A percentile compares a stretch with the other conserved stretches of the same genome.
These are phyloP conservation scores for Salminus brasiliensis DNA, from an alignment of 2,113 vertebrate genomes.

Conservation along the genomic window DNA sequence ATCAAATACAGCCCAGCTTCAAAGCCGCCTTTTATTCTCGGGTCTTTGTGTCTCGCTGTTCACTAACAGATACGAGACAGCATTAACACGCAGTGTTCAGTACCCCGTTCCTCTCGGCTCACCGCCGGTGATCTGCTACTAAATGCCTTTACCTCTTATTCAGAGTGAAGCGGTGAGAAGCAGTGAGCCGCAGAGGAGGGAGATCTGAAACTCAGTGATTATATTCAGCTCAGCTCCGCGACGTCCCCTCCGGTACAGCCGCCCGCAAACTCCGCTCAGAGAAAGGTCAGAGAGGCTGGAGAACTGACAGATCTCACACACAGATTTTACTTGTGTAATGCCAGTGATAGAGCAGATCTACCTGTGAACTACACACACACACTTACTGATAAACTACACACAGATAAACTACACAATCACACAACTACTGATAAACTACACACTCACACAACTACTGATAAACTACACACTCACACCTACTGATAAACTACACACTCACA, in stretches of 20 bases:
- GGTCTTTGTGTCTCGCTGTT: conserved; percentile 12
- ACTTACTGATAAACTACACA: neutral
- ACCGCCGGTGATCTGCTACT: conserved; percentile 10
- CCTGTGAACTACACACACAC: neutral
- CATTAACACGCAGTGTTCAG: conserved; percentile 1
- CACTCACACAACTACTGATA: neutral
- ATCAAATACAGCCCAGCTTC: neutral
- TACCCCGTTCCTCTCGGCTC: neutral
- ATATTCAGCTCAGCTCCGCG: conserved; percentile 25
- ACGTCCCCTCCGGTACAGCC: neutral
- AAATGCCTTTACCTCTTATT: conserved; percentile 15
- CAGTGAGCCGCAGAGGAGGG: neutral
- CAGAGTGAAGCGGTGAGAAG: conserved; percentile 8
- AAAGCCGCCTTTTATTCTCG: neutral
- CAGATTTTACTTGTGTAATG: neutral
- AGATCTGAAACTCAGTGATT: conserved; percentile 27
- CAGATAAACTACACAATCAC: neutral
- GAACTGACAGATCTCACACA: conserved; percentile 29
- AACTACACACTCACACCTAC: neutral
- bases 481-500: neutral
- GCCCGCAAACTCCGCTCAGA: conserved; percentile 14
- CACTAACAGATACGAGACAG: conserved; percentile 8
- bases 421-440: neutral
- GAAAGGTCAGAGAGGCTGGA: conserved; percentile 20
- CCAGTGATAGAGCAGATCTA: neutral